A percentile compares a stretch with the other conserved stretches of the same genome.
Conservation (phyloP, 2,113 vertebrate species). For the Petroica traversi region DNA sequence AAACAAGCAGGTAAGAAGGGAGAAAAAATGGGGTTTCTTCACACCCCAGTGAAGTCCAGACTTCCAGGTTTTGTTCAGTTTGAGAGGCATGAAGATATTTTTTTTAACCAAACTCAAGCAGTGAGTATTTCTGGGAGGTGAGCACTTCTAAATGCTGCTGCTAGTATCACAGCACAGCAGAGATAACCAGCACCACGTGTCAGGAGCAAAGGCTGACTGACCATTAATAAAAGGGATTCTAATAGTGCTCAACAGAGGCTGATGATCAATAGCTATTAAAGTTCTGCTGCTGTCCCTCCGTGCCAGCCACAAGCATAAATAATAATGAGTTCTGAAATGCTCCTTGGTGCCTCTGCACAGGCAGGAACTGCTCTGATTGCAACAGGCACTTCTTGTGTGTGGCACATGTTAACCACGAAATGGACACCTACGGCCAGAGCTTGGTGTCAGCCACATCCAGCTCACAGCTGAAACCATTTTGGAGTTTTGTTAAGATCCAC, state of each 20-base stretch:
- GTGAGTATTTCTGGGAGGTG: background rate
- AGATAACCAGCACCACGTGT: background rate
- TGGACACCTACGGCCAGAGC: background rate
- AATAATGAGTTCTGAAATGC: background rate
- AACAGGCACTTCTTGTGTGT: background rate
- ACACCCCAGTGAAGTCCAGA: background rate
- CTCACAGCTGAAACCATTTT: slow-evolving; percentile 57
- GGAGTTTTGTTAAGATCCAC: slow-evolving; percentile 1
- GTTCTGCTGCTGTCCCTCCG: background rate
- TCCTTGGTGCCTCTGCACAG: background rate
- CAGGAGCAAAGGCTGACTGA: background rate
- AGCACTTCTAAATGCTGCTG: background rate
- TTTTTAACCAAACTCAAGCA: background rate
- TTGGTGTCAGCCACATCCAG: background rate
- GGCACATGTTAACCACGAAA: background rate
- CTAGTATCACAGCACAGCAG: background rate
- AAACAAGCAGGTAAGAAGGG: background rate
- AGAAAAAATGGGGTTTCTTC: background rate
- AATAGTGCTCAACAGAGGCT: background rate
- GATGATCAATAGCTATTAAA: background rate
- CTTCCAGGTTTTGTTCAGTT: background rate
- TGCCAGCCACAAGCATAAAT: background rate
- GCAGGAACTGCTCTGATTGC: background rate
- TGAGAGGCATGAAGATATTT: background rate
- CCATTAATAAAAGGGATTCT: background rate